A percentile compares a stretch with the other conserved stretches of the same genome.
phyloP scores from a whole-genome alignment of 2,888 invertebrate genomes.

The Amorpha juglandis region DNA sequence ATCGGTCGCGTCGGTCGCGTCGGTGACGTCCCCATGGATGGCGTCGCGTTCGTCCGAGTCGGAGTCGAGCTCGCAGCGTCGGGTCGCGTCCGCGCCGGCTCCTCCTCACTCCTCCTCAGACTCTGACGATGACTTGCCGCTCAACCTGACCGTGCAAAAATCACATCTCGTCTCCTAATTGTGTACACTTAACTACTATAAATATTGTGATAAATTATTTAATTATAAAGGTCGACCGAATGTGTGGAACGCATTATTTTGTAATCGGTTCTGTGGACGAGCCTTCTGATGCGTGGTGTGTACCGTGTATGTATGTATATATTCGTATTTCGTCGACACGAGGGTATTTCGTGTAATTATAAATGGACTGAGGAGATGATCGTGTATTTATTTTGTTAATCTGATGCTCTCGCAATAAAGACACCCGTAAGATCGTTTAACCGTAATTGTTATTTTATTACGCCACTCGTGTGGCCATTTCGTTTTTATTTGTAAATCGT shows the following conservation, averaged over 20 bases:
- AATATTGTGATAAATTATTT: slow-evolving; percentile 45
- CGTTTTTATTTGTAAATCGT: not conserved
- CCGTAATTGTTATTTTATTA: not conserved
- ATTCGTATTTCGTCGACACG: slow-evolving; percentile 1
- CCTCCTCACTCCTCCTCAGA: slow-evolving; percentile 45
- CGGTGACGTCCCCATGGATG: not conserved
- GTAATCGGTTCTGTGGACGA: not conserved
- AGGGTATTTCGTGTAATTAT: slow-evolving; percentile 9
- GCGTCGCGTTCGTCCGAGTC: slow-evolving; percentile 35
- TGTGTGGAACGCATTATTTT: not conserved
- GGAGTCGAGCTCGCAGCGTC: slow-evolving; percentile 70
- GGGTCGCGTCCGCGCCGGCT: slow-evolving; percentile 17
- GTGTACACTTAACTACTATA: slow-evolving; percentile 31
- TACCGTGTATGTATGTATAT: slow-evolving; percentile 1
- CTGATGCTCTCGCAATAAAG: slow-evolving; percentile 1
- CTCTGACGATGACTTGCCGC: slow-evolving; percentile 70
- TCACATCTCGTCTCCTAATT: slow-evolving; percentile 39
- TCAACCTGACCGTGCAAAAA: slow-evolving; percentile 65
- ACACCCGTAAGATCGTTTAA: not conserved
- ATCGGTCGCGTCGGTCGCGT: not conserved
- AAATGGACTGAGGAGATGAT: slow-evolving; percentile 30
- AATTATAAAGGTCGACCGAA: not conserved
- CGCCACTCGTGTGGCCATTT: not conserved
- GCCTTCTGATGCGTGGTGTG: not conserved
- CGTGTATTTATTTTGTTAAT: slow-evolving; percentile 21